Percentiles rank a stretch among this genome's conserved stretches.
phyloP scores from a whole-genome alignment of 2,888 invertebrate species.

The Drosophila anomalipes region DNA sequence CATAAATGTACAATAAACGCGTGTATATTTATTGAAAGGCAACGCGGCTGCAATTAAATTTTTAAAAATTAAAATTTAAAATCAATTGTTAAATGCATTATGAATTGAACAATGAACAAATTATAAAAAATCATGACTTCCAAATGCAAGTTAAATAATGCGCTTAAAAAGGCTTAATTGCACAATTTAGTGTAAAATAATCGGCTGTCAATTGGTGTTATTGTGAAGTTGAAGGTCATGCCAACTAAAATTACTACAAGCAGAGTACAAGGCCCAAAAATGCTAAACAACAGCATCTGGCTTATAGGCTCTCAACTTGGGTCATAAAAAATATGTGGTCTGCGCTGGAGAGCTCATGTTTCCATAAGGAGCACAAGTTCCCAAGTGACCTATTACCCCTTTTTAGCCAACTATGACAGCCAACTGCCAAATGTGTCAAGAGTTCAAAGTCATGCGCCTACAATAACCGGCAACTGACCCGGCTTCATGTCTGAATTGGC shows the following conservation, averaged over 20 bases:
- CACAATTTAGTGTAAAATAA: conserved; percentile 19
- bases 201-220: conserved; percentile 16
- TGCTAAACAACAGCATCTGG: conserved; percentile 12
- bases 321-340: conserved; percentile 46
- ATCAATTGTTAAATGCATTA: conserved; percentile 43
- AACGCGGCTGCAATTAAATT: conserved; percentile 18
- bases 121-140: neutral
- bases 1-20: neutral
- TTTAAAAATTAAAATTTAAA: conserved; percentile 53
- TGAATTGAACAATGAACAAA: neutral
- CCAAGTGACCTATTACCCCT: conserved; percentile 68
- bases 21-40: neutral
- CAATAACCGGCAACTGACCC: conserved; percentile 44
- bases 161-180: conserved; percentile 25
- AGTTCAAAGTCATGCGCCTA: conserved; percentile 71
- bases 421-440: conserved; percentile 75
- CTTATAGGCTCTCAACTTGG: conserved; percentile 28
- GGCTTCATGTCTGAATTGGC: conserved; percentile 3
- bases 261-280: conserved; percentile 8
- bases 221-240: conserved; percentile 25
- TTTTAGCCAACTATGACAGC: conserved; percentile 60
- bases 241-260: conserved; percentile 2
- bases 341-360: conserved; percentile 28
- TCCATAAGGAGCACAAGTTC: conserved; percentile 47
- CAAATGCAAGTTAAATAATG: conserved; percentile 17